phyloP scores from a whole-genome alignment of 1,140 invertebrate genomes.

The Nephotettix cincticeps region DNA sequence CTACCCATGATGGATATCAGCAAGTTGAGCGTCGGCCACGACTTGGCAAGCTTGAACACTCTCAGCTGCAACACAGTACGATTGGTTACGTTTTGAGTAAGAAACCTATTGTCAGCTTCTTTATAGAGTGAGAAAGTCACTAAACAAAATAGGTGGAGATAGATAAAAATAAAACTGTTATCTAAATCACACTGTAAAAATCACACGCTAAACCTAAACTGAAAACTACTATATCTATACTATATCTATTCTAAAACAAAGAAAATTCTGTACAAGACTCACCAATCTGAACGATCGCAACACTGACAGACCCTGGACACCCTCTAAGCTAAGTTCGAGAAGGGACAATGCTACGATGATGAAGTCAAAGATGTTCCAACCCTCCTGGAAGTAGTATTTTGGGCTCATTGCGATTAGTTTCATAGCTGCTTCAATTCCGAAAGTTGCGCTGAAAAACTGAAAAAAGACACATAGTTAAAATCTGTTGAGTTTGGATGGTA shows the following conservation, averaged over 20 bases:
- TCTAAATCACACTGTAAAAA: no score
- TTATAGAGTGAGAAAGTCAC: no score
- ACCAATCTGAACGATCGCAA: constrained; percentile 98
- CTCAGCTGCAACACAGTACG: constrained; percentile 82
- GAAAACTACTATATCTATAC: no score
- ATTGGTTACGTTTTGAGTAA: no score
- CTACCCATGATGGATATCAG: constrained; percentile 98
- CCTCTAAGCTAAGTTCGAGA: constrained; percentile 88
- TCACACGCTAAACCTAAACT: no score
- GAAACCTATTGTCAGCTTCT: no score
- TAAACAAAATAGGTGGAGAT: no score
- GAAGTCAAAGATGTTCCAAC: constrained; percentile 99
- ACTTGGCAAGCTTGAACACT: constrained; percentile 99
- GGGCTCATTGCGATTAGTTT: constrained; percentile 97
- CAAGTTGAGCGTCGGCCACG: constrained; percentile 97
- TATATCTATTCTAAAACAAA: neutral
- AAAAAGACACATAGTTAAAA: constrained; percentile 43
- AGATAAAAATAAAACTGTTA: no score
- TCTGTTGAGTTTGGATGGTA: neutral
- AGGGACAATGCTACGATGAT: constrained; percentile 95
- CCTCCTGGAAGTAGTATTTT: constrained; percentile 97
- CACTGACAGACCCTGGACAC: constrained; percentile 93
- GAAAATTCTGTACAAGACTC: constrained; percentile 48
- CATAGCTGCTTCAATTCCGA: constrained; percentile 93
- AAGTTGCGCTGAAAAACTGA: constrained; percentile 97